These are phyloP conservation scores for Lasius platythorax DNA, from an alignment of 2,888 invertebrate species.

Conservation along the genomic window DNA sequence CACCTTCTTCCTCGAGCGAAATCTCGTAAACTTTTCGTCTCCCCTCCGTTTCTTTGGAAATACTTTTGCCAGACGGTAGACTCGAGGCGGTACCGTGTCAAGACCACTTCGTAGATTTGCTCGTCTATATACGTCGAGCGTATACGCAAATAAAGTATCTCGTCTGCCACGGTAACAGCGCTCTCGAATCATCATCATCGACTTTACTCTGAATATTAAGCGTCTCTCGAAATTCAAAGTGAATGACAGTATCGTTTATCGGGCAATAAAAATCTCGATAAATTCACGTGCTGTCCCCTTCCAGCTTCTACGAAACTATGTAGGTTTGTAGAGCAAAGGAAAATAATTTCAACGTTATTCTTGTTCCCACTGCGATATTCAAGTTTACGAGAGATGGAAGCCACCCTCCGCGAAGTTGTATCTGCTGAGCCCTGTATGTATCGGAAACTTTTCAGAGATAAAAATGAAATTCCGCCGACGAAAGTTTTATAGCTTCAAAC, in stretches of 20 bases:
- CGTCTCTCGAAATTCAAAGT: background rate
- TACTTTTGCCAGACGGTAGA: conserved; percentile 54
- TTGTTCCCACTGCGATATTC: conserved; percentile 17
- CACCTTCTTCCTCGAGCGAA: conserved; percentile 54
- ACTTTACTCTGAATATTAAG: conserved; percentile 34
- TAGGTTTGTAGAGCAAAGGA: conserved; percentile 18
- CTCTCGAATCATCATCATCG: conserved; percentile 22
- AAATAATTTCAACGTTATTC: conserved; percentile 34
- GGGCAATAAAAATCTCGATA: background rate
- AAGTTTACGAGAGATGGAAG: conserved; percentile 23
- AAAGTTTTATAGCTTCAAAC: conserved; percentile 37
- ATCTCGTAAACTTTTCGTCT: conserved; percentile 59
- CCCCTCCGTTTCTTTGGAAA: conserved; percentile 42
- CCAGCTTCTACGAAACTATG: conserved; percentile 1
- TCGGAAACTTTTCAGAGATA: conserved; percentile 37
- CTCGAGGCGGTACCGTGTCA: conserved; percentile 62
- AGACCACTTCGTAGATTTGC: conserved; percentile 61
- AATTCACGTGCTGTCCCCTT: background rate
- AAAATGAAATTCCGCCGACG: conserved; percentile 37
- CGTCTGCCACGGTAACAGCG: conserved; percentile 22
- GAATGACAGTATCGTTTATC: conserved; percentile 9
- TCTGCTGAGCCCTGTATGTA: conserved; percentile 2
- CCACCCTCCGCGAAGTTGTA: conserved; percentile 20
- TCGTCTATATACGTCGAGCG: background rate
- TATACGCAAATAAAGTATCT: conserved; percentile 60